Conservation (phyloP, 2,797 vertebrate genomes). For the Melopsittacus undulatus region DNA sequence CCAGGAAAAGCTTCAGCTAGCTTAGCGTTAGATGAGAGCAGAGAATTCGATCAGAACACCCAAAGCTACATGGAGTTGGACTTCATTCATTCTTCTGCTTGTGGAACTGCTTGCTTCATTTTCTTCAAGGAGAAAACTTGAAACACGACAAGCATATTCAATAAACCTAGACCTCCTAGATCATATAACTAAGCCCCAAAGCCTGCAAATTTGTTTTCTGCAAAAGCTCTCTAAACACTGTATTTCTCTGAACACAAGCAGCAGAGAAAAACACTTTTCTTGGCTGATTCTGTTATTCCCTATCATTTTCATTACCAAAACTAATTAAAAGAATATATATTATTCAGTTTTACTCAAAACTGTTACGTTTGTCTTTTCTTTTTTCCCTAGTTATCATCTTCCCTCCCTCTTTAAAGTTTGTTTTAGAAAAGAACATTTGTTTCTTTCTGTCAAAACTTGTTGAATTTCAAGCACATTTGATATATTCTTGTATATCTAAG, state of each 20-base stretch:
- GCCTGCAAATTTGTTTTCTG: not conserved
- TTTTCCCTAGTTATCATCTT: not conserved
- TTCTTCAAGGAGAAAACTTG: not conserved
- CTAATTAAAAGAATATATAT: not conserved
- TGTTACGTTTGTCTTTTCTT: not conserved
- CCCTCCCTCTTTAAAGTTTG: not conserved
- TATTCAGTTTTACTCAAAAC: not conserved
- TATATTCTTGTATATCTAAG: not conserved
- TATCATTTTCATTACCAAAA: not conserved
- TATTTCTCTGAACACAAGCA: not conserved
- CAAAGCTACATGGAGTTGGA: not conserved
- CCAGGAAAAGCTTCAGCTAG: not conserved
- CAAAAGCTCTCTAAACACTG: accelerated
- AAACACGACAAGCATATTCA: not conserved
- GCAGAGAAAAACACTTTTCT: not conserved
- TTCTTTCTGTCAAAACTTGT: not conserved
- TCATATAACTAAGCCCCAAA: not conserved
- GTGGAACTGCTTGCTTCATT: not conserved
- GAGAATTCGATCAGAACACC: not conserved
- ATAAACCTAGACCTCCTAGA: not conserved
- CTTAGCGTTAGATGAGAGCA: not conserved
- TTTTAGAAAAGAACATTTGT: not conserved
- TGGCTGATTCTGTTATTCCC: not conserved
- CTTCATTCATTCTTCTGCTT: accelerated
- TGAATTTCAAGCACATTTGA: not conserved